These are phyloP conservation scores for Eulithis prunata DNA, from an alignment of 2,888 invertebrate species.

Conservation along the genomic window DNA sequence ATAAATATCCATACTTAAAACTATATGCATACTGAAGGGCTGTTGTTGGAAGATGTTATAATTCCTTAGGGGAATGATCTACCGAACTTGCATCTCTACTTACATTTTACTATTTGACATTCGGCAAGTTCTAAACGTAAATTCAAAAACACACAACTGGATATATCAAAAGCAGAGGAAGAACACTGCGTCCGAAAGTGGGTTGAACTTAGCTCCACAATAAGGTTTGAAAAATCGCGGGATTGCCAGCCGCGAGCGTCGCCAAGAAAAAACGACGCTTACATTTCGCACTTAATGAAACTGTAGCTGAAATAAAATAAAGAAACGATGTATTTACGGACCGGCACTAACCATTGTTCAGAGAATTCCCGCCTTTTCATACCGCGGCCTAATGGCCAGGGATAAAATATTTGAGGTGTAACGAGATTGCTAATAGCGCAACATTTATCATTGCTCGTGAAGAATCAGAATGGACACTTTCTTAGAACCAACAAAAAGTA, in stretches of 20 bases:
- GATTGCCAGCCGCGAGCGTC: slow-evolving; percentile 71
- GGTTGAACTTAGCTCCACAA: slow-evolving; percentile 69
- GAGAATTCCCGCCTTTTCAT: slow-evolving; percentile 62
- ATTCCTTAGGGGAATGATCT: no score
- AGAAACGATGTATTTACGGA: slow-evolving; percentile 73
- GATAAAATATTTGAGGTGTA: slow-evolving; percentile 63
- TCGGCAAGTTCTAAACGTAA: neutral
- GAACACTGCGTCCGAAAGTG: slow-evolving; percentile 21
- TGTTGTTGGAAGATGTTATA: no score
- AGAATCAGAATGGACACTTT: slow-evolving; percentile 24
- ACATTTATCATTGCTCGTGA: slow-evolving; percentile 46
- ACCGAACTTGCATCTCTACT: no score
- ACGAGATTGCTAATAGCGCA: slow-evolving; percentile 46
- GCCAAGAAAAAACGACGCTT: slow-evolving; percentile 74
- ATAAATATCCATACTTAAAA: no score
- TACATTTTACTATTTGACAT: neutral
- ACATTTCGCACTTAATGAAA: slow-evolving; percentile 83
- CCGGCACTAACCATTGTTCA: slow-evolving; percentile 70
- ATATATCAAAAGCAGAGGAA: slow-evolving; percentile 20
- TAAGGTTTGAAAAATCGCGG: slow-evolving; percentile 80
- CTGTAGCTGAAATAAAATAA: slow-evolving; percentile 79
- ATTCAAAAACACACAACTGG: slow-evolving; percentile 7
- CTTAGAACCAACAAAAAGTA: neutral
- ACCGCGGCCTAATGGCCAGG: slow-evolving; percentile 60
- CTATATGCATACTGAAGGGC: no score